These are phyloP conservation scores for Anomalospiza imberbis DNA, from an alignment of 2,797 vertebrate genomes.

Conservation along the genomic window DNA sequence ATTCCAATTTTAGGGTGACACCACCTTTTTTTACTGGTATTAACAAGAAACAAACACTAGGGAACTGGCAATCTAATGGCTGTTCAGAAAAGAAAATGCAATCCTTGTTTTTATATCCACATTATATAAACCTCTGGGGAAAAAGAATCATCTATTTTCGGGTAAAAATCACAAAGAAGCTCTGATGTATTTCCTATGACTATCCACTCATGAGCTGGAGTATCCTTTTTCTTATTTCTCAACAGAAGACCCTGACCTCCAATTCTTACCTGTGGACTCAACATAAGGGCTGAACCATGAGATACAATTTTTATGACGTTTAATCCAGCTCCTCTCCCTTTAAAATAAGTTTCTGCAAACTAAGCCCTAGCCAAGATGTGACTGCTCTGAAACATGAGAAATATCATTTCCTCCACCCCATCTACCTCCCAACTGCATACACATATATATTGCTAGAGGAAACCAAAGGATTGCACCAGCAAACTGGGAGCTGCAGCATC, in stretches of 20 bases:
- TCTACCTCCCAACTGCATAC: rapidly evolving
- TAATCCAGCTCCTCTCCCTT: conserved; percentile 14
- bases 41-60: neutral
- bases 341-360: neutral
- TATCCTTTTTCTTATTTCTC: neutral
- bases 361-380: neutral
- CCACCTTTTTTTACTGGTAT: conserved; percentile 48
- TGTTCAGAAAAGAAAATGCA: conserved; percentile 19
- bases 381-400: neutral
- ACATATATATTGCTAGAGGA: rapidly evolving
- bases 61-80: neutral
- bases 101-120: neutral
- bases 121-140: neutral
- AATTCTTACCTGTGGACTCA: neutral
- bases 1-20: conserved; percentile 39
- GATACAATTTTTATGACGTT: neutral
- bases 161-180: neutral
- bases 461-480: neutral
- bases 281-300: neutral
- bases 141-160: neutral
- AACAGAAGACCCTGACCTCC: neutral
- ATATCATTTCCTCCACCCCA: neutral
- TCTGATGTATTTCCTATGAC: neutral
- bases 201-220: neutral
- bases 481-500: rapidly evolving